Base-by-base conservation (phyloP, 2,797 vertebrate species). In the Myoxocephalus aenaeus region DNA sequence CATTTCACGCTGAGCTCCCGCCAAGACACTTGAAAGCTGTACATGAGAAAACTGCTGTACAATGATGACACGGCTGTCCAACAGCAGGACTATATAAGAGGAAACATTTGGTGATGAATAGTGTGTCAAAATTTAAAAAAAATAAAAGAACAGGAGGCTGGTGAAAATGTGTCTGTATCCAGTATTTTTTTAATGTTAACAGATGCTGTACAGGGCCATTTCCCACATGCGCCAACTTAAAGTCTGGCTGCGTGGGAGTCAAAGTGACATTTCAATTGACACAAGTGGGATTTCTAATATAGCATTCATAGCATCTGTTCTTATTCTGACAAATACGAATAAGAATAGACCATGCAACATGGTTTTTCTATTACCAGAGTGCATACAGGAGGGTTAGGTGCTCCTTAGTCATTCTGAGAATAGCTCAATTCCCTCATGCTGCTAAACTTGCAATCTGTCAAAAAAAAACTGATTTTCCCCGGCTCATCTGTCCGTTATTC, bases 21-120 rank as follows among this genome's bases (percentile, higher is more conserved):
- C 73, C 69, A 64, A 69, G 62, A 76, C 73, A 70, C 71, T 70
- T 61, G 61, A 72, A 74, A 66, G 72, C 75, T 65, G 61, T 22
- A 79, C 74, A 73, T 67, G 34, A 69, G 48, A 61, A 67, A 65
- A 77, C 51, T 72, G 36, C 44, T 67, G 65, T 13, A 70, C 18
- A 59, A 22, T 57, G 48, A 70, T 18, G 69, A 66, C 72, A 14
- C 71, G 53, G 46, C 66, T 65, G 70, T 57, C 64, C 34, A 53
- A 65, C 73, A 80, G 75, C 77, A 70, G 64, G 79, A 38, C 62
- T 25, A 20, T 27, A 64, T 50, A 40, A 32, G 61, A 58, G 67
- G 32, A 75, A 81, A 61, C 50, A 38, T 63, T 68, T 15, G 27
- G 48, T 18, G 46, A 53, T 70, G 58, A 73, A 70, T 22, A 46